A percentile compares a stretch with the other conserved stretches of the same genome.
Evolutionary conservation across 2,113 vertebrate species (phyloP).

Genomic region (Ariopsis seemanni): DNA sequence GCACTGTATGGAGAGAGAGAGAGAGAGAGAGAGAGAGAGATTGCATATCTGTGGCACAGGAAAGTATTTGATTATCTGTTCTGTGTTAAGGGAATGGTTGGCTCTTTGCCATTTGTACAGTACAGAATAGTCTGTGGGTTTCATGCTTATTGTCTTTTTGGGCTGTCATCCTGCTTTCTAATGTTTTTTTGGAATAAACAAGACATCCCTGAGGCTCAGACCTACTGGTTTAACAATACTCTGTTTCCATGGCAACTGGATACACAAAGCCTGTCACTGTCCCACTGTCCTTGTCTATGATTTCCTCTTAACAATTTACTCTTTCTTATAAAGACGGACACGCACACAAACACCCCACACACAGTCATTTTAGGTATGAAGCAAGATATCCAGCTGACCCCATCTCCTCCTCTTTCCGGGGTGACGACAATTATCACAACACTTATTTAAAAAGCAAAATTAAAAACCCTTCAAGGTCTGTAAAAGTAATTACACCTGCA

Average conservation of each 20-base stretch:
- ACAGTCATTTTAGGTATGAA: not conserved
- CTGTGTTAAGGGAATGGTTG: not conserved
- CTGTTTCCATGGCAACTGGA: conserved; percentile 58
- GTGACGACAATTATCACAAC: conserved; percentile 54
- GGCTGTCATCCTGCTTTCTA: conserved; percentile 13
- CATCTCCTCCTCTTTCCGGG: not conserved
- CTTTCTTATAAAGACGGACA: conserved; percentile 55
- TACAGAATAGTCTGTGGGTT: not conserved
- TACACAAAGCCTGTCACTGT: conserved; percentile 82
- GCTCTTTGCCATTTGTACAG: not conserved
- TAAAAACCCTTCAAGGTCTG: conserved; percentile 58
- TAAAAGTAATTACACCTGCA: conserved; percentile 63
- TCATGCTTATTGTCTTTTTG: conserved; percentile 9
- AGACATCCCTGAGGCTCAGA: conserved; percentile 34
- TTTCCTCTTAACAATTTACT: conserved; percentile 27
- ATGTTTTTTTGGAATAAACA: conserved; percentile 54
- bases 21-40: too few relatives aligned
- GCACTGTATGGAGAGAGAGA: too few relatives aligned
- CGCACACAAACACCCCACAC: not conserved
- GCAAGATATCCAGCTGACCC: conserved; percentile 15
- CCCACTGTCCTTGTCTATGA: conserved; percentile 96
- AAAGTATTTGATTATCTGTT: not conserved
- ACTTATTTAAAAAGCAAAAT: conserved; percentile 65
- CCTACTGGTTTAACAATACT: conserved; percentile 41
- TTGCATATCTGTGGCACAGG: not conserved